Percentiles rank a stretch among this genome's conserved stretches.
These are phyloP conservation scores for Callinectes sapidus DNA, from an alignment of 2,888 invertebrate species.

Conservation along the genomic window DNA sequence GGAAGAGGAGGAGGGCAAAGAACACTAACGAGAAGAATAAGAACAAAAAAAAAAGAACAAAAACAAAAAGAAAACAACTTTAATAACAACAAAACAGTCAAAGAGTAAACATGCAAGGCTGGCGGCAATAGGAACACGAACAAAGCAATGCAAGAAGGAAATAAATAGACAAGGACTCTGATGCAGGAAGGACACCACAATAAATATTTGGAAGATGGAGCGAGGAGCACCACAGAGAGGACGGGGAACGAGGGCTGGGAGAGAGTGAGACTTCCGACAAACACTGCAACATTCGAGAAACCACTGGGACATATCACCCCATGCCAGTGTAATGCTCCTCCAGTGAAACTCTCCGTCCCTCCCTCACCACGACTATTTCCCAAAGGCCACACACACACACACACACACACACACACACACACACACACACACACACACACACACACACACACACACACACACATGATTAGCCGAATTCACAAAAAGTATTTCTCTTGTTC, in stretches of 20 bases:
- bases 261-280: not conserved
- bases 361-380: no score
- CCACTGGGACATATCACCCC: not conserved
- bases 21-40: not conserved
- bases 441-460: no score
- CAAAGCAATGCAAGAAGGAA: not conserved
- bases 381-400: no score
- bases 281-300: not conserved
- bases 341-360: no score
- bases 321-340: not conserved
- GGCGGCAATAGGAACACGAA: not conserved
- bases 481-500: no score
- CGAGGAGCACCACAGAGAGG: not conserved
- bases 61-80: not conserved
- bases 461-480: no score
- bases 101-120: not conserved
- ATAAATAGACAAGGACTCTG: not conserved
- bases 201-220: slow-evolving; percentile 6
- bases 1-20: not conserved
- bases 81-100: not conserved
- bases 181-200: slow-evolving; percentile 13
- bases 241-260: not conserved
- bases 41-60: not conserved
- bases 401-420: no score
- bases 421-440: no score